Evolutionary conservation across 2,113 vertebrate species (phyloP).

Genomic region (Ginglymostoma cirratum): DNA sequence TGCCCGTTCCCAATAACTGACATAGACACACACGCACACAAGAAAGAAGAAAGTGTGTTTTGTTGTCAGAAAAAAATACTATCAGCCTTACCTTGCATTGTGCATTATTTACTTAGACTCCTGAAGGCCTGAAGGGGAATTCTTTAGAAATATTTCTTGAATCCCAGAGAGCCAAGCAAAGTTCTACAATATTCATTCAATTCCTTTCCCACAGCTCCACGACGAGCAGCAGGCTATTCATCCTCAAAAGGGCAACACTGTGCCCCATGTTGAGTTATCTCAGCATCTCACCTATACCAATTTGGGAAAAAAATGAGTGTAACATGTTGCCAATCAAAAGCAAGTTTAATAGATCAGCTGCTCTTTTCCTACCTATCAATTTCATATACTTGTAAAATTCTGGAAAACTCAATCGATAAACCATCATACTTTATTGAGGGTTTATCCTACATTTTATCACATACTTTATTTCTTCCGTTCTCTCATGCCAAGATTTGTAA

Average conservation of each 20-base stretch:
- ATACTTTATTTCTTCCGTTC: neutral
- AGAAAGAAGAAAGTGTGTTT: neutral
- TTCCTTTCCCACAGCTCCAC: neutral
- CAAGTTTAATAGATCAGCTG: too few species aligned
- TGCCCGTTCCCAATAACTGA: too few species aligned
- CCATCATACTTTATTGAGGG: neutral
- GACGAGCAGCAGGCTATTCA: neutral
- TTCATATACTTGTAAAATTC: neutral
- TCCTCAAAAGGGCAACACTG: neutral
- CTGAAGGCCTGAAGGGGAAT: too few species aligned
- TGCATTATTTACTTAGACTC: too few species aligned
- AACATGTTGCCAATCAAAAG: neutral
- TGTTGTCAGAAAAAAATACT: neutral
- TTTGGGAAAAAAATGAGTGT: neutral
- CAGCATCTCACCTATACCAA: neutral
- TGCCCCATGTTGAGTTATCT: neutral
- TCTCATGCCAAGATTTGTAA: neutral
- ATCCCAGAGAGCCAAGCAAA: neutral
- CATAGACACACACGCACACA: too few species aligned
- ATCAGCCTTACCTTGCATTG: neutral
- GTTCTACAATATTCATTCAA: neutral
- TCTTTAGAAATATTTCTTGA: too few species aligned
- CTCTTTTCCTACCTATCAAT: neutral
- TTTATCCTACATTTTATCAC: neutral
- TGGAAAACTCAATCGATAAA: neutral